These are phyloP conservation scores for Camponotus pennsylvanicus DNA, from an alignment of 1,140 invertebrate genomes.

Conservation along the genomic window DNA sequence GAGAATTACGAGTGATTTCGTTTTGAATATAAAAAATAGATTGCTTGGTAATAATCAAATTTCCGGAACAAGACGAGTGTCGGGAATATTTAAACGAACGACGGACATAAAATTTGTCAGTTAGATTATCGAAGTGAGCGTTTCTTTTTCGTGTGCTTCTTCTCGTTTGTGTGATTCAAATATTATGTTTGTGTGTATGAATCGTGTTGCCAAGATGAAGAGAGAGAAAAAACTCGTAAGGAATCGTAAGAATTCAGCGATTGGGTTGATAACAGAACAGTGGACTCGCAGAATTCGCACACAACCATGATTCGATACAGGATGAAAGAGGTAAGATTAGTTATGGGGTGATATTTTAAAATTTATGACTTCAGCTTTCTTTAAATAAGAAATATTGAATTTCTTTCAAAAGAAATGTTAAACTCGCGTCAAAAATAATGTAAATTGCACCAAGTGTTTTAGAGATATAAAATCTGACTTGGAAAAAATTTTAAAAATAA, in stretches of 20 bases:
- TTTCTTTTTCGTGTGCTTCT: neutral
- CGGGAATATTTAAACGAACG: neutral
- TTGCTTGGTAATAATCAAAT: neutral
- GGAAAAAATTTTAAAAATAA: neutral
- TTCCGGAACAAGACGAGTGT: neutral
- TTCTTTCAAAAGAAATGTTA: too few species aligned
- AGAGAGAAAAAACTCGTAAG: conserved; percentile 3
- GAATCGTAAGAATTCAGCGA: conserved; percentile 53
- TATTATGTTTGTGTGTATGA: neutral
- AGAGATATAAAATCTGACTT: neutral
- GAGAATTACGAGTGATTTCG: neutral
- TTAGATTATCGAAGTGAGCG: conserved; percentile 18
- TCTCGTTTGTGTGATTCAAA: too few species aligned
- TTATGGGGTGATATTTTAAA: neutral
- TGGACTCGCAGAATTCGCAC: conserved; percentile 14
- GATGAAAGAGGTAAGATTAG: conserved; percentile 10
- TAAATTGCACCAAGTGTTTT: neutral
- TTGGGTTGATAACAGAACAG: neutral
- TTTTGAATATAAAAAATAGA: neutral
- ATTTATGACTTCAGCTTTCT: neutral
- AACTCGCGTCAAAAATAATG: neutral
- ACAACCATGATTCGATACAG: conserved; percentile 55
- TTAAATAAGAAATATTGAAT: neutral
- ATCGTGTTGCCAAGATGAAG: neutral
- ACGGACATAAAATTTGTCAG: neutral